Percentiles rank a stretch among this genome's conserved stretches.
These are phyloP conservation scores for Anarhynchus alexandrinus DNA, from an alignment of 2,113 vertebrate genomes.

Conservation along the genomic window DNA sequence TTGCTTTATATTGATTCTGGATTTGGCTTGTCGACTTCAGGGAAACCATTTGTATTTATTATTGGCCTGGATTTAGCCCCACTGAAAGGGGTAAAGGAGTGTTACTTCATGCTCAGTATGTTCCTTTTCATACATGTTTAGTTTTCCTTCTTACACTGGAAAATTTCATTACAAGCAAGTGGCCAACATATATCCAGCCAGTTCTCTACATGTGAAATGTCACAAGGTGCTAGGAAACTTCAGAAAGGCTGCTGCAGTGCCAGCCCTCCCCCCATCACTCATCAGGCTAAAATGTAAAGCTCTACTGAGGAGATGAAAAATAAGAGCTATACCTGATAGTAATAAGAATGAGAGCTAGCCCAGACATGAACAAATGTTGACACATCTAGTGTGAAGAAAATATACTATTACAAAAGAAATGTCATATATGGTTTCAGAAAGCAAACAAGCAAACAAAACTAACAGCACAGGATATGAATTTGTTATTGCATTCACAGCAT, in stretches of 20 bases:
- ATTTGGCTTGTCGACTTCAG: not conserved
- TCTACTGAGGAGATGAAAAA: not conserved
- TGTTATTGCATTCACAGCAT: slow-evolving; percentile 24
- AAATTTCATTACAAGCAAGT: not conserved
- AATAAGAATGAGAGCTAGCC: not conserved
- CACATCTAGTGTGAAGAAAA: slow-evolving; percentile 50
- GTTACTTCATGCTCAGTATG: not conserved
- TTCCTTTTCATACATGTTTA: not conserved
- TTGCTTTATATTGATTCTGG: not conserved
- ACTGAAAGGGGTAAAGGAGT: not conserved
- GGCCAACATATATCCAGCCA: not conserved
- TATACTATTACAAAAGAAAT: slow-evolving; percentile 36
- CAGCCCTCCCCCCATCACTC: not conserved
- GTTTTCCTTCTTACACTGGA: not conserved
- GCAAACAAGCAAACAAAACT: slow-evolving; percentile 52
- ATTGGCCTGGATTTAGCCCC: not conserved
- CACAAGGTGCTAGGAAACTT: not conserved
- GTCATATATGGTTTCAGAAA: slow-evolving; percentile 61
- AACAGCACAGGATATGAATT: slow-evolving; percentile 39
- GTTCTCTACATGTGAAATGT: not conserved
- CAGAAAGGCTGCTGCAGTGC: not conserved
- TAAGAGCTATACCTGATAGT: not conserved
- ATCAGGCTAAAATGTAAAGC: not conserved
- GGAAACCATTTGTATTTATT: not conserved
- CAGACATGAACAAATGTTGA: slow-evolving; percentile 49